A percentile compares a stretch with the other conserved stretches of the same genome.
These are phyloP conservation scores for Apotomis betuletana DNA, from an alignment of 2,888 invertebrate genomes.

Conservation along the genomic window DNA sequence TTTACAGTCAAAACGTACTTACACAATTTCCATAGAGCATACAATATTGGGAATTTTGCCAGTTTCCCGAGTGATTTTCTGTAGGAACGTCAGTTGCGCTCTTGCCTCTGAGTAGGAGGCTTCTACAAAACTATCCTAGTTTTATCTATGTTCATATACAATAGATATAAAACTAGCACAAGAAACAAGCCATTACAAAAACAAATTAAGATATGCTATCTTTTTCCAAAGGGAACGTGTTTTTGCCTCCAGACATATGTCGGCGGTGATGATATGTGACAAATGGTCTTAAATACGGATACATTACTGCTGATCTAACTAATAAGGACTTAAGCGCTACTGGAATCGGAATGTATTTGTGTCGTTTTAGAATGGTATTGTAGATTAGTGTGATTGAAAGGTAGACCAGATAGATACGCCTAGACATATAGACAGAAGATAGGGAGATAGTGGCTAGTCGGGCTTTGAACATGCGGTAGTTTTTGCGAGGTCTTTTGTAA, in stretches of 20 bases:
- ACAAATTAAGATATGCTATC: slow-evolving; percentile 38
- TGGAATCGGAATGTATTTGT: background rate
- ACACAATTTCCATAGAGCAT: too few relatives aligned
- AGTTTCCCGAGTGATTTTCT: too few relatives aligned
- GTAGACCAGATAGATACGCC: slow-evolving; percentile 26
- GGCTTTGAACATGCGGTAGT: slow-evolving; percentile 6
- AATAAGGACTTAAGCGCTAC: background rate
- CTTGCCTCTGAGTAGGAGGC: too few relatives aligned
- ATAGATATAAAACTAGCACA: slow-evolving; percentile 14
- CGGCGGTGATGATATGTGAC: slow-evolving; percentile 34
- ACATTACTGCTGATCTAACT: background rate
- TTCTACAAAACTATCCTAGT: too few relatives aligned
- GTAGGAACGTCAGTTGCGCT: too few relatives aligned
- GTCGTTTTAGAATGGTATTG: slow-evolving; percentile 11
- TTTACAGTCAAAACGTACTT: too few relatives aligned
- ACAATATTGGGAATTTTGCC: too few relatives aligned
- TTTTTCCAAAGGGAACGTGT: slow-evolving; percentile 24
- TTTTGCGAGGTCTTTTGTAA: slow-evolving; percentile 13
- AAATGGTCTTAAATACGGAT: slow-evolving; percentile 29
- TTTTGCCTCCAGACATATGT: slow-evolving; percentile 22
- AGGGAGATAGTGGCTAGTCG: slow-evolving; percentile 9
- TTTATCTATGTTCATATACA: background rate
- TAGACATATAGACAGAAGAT: slow-evolving; percentile 29
- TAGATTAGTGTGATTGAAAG: slow-evolving; percentile 31
- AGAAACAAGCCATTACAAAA: slow-evolving; percentile 31